Evolutionary conservation across 2,797 vertebrate genomes (phyloP).

Genomic region (Bradypus variegatus): DNA sequence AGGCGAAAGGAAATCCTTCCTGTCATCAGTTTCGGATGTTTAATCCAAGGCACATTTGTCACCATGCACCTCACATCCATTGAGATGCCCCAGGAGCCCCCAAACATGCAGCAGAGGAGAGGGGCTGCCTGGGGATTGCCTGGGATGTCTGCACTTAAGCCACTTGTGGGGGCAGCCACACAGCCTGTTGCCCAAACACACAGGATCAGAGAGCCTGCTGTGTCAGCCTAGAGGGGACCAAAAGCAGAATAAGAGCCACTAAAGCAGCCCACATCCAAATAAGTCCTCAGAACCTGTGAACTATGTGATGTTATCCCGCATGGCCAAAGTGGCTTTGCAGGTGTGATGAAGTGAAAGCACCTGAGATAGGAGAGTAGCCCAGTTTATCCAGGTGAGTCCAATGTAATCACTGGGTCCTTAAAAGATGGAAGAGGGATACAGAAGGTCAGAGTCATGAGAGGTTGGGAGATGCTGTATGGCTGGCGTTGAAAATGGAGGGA

Average conservation of each 20-base stretch:
- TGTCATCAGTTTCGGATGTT: fast-evolving
- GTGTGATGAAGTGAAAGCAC: fast-evolving
- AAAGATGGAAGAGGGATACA: neutral
- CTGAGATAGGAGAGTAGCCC: neutral
- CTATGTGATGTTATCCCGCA: no score
- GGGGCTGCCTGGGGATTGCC: neutral
- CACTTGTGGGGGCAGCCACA: neutral
- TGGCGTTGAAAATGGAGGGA: neutral
- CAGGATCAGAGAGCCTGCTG: neutral
- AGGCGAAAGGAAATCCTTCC: neutral
- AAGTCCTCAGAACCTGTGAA: neutral
- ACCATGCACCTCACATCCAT: fast-evolving
- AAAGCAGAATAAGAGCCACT: neutral
- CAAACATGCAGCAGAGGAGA: no score
- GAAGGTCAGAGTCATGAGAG: neutral
- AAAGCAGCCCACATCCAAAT: fast-evolving
- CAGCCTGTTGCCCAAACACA: neutral
- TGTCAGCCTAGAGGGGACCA: neutral
- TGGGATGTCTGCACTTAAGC: neutral
- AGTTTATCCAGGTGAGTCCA: neutral
- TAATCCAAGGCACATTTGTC: no score
- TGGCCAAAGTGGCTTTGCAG: neutral
- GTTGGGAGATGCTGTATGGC: fast-evolving
- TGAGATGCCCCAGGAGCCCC: no score
- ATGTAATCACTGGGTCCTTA: neutral